Percentiles rank a stretch among this genome's conserved stretches.
phyloP scores from a whole-genome alignment of 2,888 invertebrate species.

The Holacanthella duospinosa region DNA sequence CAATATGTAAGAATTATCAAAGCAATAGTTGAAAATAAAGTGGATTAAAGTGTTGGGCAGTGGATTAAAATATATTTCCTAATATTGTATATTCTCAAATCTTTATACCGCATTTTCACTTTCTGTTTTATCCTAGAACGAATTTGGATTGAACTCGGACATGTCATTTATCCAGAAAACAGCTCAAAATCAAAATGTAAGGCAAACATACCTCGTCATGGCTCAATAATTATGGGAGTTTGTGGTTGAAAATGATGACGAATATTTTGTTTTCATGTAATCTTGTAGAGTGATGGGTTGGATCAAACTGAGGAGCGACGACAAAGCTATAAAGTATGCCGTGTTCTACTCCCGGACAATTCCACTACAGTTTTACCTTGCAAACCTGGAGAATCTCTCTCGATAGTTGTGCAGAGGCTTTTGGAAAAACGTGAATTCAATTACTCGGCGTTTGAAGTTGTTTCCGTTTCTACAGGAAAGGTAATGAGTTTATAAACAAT shows the following conservation, averaged over 20 bases:
- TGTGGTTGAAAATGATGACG: background rate
- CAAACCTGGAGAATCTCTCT: conserved; percentile 61
- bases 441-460: conserved; percentile 73
- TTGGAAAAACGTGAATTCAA: conserved; percentile 71
- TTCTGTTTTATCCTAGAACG: conserved; percentile 27
- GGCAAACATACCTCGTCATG: conserved; percentile 1
- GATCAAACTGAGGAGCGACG: conserved; percentile 34
- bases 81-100: background rate
- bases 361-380: conserved; percentile 86
- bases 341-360: conserved; percentile 79
- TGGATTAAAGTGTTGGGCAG: too few relatives aligned
- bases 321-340: conserved; percentile 49
- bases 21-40: too few relatives aligned
- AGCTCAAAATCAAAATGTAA: conserved; percentile 33
- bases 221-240: background rate
- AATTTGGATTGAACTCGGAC: conserved; percentile 33
- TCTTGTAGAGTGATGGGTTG: conserved; percentile 31
- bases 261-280: background rate
- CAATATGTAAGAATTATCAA: too few relatives aligned
- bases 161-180: conserved; percentile 37
- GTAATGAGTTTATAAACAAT: too few relatives aligned
- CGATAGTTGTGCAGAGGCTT: conserved; percentile 65
- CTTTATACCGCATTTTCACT: background rate
- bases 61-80: too few relatives aligned
- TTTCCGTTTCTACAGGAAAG: conserved; percentile 45